Conservation (phyloP, 2,113 vertebrate species). For the Oryzias celebensis region DNA sequence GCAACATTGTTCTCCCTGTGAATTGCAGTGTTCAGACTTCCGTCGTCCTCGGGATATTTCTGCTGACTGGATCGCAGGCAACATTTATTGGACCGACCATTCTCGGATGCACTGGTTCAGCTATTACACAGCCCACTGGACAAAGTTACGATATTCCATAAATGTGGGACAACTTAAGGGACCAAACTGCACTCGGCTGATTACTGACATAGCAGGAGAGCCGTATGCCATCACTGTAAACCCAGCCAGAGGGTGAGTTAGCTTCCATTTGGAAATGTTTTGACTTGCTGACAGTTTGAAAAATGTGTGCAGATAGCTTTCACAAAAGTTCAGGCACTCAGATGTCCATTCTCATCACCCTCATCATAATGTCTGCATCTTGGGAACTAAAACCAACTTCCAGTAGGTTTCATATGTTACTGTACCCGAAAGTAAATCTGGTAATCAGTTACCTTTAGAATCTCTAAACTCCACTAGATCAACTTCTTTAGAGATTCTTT, state of each 20-base stretch:
- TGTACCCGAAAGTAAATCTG: too few species aligned
- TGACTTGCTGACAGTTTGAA: neutral
- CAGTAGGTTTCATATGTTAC: too few species aligned
- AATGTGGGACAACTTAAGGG: conserved; percentile 94
- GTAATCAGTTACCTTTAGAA: too few species aligned
- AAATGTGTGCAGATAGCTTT: too few species aligned
- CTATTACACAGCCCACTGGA: conserved; percentile 99
- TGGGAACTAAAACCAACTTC: too few species aligned
- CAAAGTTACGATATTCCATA: conserved; percentile 94
- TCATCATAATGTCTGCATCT: too few species aligned
- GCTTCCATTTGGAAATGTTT: neutral
- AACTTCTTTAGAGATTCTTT: too few species aligned
- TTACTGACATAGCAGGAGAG: conserved; percentile 94
- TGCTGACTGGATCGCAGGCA: conserved; percentile 96
- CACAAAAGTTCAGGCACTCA: too few species aligned
- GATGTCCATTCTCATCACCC: too few species aligned
- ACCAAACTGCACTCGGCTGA: conserved; percentile 92
- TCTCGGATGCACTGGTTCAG: conserved; percentile 99
- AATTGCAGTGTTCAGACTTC: conserved; percentile 91
- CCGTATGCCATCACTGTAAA: conserved; percentile 95
- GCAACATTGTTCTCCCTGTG: conserved; percentile 28
- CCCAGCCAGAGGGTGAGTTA: conserved; percentile 87
- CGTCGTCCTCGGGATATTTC: conserved; percentile 92
- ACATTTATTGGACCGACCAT: conserved; percentile 98
- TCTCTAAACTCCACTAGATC: too few species aligned